Evolutionary conservation across 1,140 invertebrate species (phyloP).

Genomic region (Trichonephila clavipes): DNA sequence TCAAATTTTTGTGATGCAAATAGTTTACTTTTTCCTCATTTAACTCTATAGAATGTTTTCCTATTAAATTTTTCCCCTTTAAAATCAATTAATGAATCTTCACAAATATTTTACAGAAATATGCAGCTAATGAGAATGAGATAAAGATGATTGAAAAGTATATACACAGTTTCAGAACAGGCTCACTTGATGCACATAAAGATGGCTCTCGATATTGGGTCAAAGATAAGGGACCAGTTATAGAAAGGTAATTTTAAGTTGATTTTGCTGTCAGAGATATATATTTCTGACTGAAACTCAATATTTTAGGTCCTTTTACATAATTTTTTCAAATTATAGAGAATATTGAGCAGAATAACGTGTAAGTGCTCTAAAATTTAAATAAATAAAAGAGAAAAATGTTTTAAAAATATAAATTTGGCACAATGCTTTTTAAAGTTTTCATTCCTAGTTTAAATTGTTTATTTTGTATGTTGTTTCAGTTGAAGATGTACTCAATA

Average conservation of each 20-base stretch:
- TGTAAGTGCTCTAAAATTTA: not conserved
- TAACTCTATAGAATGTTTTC: not conserved
- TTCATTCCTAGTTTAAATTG: not conserved
- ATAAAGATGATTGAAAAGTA: constrained; percentile 93
- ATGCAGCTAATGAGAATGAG: constrained; percentile 91
- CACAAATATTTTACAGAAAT: constrained; percentile 80
- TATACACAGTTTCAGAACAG: constrained; percentile 89
- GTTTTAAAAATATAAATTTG: no score
- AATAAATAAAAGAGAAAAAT: not conserved
- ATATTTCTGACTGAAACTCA: not conserved
- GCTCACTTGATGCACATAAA: constrained; percentile 94
- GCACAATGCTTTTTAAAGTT: no score
- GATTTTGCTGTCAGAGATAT: not conserved
- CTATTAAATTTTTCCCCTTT: no score
- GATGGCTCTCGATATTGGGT: constrained; percentile 95
- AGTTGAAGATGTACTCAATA: no score
- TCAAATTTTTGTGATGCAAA: not conserved
- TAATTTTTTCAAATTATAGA: not conserved
- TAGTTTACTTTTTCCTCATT: not conserved
- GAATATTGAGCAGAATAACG: not conserved
- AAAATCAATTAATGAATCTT: not conserved
- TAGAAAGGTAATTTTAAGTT: constrained; percentile 88
- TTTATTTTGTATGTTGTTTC: not conserved
- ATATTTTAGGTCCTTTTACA: not conserved
- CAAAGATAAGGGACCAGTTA: constrained; percentile 94